Conservation (phyloP, 2,888 invertebrate species). For the Flexamia atlantica region DNA sequence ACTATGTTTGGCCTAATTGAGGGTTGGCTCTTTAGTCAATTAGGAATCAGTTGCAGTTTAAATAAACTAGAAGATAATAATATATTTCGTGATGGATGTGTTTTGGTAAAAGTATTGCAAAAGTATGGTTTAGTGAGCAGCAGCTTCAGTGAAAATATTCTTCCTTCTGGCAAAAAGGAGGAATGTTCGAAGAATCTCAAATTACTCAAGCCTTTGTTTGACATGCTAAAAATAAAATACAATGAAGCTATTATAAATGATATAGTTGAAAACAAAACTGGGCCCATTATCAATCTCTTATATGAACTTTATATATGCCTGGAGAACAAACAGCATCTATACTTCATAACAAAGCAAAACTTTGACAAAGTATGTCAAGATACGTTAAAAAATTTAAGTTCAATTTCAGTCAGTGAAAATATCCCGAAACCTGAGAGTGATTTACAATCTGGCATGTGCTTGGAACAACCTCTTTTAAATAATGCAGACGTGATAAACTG, state of each 20-base stretch:
- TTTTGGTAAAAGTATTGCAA: constrained; percentile 19
- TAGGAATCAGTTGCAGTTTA: constrained; percentile 19
- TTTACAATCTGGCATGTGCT: background rate
- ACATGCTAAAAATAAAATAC: constrained; percentile 63
- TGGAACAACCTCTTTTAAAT: constrained; percentile 16
- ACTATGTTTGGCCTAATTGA: constrained; percentile 33
- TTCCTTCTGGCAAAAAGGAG: background rate
- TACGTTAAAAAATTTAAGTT: background rate
- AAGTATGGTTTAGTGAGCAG: constrained; percentile 16
- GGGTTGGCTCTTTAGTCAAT: constrained; percentile 20
- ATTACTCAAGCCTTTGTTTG: constrained; percentile 64
- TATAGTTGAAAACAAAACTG: constrained; percentile 61
- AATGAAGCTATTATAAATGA: constrained; percentile 60
- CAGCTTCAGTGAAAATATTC: constrained; percentile 14
- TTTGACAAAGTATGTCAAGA: background rate
- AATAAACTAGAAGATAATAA: background rate
- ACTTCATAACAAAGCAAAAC: constrained; percentile 59
- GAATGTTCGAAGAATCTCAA: constrained; percentile 63
- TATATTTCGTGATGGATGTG: constrained; percentile 39
- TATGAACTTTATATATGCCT: constrained; percentile 65
- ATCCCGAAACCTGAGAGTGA: background rate
- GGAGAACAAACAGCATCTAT: constrained; percentile 63
- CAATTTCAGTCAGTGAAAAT: background rate
- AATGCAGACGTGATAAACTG: constrained; percentile 29
- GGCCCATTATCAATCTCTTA: constrained; percentile 63